A percentile compares a stretch with the other conserved stretches of the same genome.
These are phyloP conservation scores for Onthophagus sagittarius DNA, from an alignment of 2,888 invertebrate genomes.

Conservation along the genomic window DNA sequence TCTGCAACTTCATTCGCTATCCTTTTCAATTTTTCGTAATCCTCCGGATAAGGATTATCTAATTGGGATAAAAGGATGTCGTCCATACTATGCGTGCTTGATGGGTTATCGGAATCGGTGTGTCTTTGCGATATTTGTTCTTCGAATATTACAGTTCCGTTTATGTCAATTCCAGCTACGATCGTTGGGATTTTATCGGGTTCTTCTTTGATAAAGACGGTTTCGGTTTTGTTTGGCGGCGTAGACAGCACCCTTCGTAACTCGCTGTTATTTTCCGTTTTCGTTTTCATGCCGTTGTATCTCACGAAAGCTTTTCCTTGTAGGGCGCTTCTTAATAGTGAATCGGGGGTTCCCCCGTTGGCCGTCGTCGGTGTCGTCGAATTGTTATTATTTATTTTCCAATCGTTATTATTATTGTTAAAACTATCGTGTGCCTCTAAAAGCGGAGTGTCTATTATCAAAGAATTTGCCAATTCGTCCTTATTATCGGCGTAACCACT, in stretches of 20 bases:
- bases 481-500: conserved; percentile 69
- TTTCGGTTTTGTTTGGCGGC: conserved; percentile 49
- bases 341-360: conserved; percentile 56
- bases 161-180: conserved; percentile 45
- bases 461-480: conserved; percentile 50
- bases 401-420: conserved; percentile 77
- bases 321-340: conserved; percentile 74
- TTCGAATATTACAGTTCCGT: conserved; percentile 42
- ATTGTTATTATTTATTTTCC: conserved; percentile 75
- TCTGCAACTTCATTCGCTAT: conserved; percentile 80
- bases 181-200: conserved; percentile 44
- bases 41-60: conserved; percentile 69
- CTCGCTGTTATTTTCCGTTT: conserved; percentile 49
- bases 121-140: conserved; percentile 46
- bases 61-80: conserved; percentile 66
- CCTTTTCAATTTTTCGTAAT: conserved; percentile 79
- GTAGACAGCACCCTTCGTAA: conserved; percentile 55
- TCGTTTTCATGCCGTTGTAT: conserved; percentile 43
- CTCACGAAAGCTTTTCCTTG: conserved; percentile 67
- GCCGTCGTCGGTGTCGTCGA: conserved; percentile 25
- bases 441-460: conserved; percentile 54
- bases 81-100: conserved; percentile 60
- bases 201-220: conserved; percentile 44
- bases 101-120: conserved; percentile 42
- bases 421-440: conserved; percentile 54